phyloP scores from a whole-genome alignment of 2,113 vertebrate genomes.

The Haemorhous mexicanus region DNA sequence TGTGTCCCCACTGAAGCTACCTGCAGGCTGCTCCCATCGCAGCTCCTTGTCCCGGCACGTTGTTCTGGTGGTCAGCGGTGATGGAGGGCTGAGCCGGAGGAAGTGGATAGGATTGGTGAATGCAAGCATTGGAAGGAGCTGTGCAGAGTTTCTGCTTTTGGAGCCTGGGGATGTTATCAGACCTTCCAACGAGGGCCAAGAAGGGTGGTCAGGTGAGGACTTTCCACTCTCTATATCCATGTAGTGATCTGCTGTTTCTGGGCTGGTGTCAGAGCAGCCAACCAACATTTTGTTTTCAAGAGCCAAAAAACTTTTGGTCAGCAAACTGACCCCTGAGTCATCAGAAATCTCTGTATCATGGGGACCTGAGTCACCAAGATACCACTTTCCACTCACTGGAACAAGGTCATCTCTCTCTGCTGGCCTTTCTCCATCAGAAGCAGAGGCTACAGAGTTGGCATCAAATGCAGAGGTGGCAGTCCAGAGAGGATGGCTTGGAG shows the following conservation, averaged over 20 bases:
- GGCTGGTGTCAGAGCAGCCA: background rate
- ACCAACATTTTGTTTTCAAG: background rate
- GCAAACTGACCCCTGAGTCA: conserved; percentile 29
- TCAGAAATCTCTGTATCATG: background rate
- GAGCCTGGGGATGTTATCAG: background rate
- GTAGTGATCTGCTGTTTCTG: background rate
- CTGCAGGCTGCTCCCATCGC: background rate
- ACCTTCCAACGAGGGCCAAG: conserved; percentile 49
- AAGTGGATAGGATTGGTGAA: conserved; percentile 71
- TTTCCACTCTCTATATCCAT: background rate
- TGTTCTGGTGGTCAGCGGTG: conserved; percentile 2
- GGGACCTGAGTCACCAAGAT: background rate
- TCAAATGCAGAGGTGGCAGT: background rate
- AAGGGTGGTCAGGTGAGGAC: conserved; percentile 23
- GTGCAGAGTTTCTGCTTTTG: background rate
- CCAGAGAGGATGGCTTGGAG: background rate
- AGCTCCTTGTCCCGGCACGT: background rate
- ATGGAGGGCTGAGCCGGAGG: conserved; percentile 51
- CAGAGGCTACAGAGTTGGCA: background rate
- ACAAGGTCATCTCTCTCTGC: conserved; percentile 49
- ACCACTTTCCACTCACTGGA: conserved; percentile 1
- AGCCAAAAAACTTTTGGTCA: background rate
- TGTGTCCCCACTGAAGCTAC: background rate
- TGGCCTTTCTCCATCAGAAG: background rate
- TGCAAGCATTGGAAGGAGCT: conserved; percentile 42